Base-by-base conservation (phyloP, 2,888 invertebrate species). In the Drosophila histrio region DNA sequence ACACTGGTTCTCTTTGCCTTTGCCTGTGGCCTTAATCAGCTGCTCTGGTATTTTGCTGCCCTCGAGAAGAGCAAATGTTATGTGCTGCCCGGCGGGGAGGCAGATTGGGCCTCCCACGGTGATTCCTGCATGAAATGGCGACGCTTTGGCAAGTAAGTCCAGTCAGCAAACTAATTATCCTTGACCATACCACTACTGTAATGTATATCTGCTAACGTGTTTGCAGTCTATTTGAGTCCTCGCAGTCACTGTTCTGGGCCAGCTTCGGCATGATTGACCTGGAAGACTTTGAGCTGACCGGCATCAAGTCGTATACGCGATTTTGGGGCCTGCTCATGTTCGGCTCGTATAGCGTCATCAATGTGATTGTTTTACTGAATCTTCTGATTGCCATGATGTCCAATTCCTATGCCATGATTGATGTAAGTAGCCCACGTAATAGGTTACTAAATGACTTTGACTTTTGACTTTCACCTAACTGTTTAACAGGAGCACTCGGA, bases 341-440 rank as follows among this genome's bases (percentile, higher is more conserved):
- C 90, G 98, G 98, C 2, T 96, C 97, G 0, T 99, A 98, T 93
- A 96, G 97, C 74, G 97, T 97, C 75, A 98, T 98, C 92, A 97
- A 98, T 90, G 96, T 98, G 76, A 97, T 98, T 89, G 98, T 98
- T 11, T 93, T 98, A 36, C 92, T 98, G 79, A 98, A 98, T 91
- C 95, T 98, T 65, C 95, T 98, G 73, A 98, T 98, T 89, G 98
- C 98, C 79, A 99, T 98, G 98, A 98, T 98, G 98, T 97, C 97
- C 86, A 98, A 98, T 92, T 98, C 98, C 1, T 98, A 97, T 90
- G 96, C 97, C 46, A 95, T 96, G 92, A 98, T 98, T 88, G 96
- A 95, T 90, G 98, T 98, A 92, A 94, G 88, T 95, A 92, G 2
- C 5, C 4, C 7, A 8, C 38, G 6, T 11, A 19, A 19, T 28